Conservation (phyloP, 1,140 invertebrate genomes). For the Drosophila melanica region DNA sequence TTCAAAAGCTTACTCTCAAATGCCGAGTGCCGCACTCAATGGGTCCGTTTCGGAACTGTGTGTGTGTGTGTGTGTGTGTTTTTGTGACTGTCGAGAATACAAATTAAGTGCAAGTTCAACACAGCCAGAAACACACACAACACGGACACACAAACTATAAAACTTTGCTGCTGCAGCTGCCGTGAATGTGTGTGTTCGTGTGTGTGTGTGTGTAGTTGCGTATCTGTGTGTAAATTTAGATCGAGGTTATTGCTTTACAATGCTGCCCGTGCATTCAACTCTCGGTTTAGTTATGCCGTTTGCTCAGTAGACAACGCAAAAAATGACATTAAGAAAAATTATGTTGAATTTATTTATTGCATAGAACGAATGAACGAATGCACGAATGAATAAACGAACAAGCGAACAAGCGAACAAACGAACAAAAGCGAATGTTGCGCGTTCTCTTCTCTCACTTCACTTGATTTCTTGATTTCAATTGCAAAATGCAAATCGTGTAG, state of each 20-base stretch:
- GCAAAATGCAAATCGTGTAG: constrained; percentile 65
- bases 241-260: constrained; percentile 82
- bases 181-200: constrained; percentile 30
- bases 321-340: constrained; percentile 65
- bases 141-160: constrained; percentile 17
- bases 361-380: constrained; percentile 19
- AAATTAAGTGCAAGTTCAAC: constrained; percentile 79
- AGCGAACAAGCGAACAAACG: no score
- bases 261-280: constrained; percentile 81
- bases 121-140: constrained; percentile 34
- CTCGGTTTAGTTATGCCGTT: constrained; percentile 39
- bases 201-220: constrained; percentile 42
- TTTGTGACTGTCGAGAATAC: constrained; percentile 20
- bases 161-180: constrained; percentile 42
- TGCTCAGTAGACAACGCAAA: constrained; percentile 34
- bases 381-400: not conserved
- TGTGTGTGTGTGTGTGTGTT: constrained; percentile 5
- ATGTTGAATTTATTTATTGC: constrained; percentile 76
- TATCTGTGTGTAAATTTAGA: constrained; percentile 80
- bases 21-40: constrained; percentile 4
- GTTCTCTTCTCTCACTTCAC: not conserved
- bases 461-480: constrained; percentile 47
- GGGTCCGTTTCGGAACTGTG: not conserved
- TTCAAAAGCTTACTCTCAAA: constrained; percentile 12
- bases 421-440: constrained; percentile 9